Conservation (phyloP, 1,140 invertebrate genomes). For the Eriocheir sinensis region DNA sequence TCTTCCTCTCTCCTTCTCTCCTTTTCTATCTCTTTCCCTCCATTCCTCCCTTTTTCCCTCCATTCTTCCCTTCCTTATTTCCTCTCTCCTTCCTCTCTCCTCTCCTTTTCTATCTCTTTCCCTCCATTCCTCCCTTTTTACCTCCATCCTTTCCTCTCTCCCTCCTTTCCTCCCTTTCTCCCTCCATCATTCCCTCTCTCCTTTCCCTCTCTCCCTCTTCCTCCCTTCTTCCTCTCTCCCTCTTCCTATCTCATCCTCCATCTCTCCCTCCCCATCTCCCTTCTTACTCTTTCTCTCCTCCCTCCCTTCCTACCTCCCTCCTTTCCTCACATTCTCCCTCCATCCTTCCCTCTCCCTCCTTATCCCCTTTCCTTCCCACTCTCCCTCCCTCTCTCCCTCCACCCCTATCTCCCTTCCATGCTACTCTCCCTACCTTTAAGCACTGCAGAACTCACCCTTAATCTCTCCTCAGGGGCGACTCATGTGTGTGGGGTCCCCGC, state of each 20-base stretch:
- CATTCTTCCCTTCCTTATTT: not conserved
- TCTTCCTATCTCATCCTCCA: not conserved
- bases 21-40: too few species aligned
- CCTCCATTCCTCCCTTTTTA: not conserved
- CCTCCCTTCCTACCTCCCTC: too few species aligned
- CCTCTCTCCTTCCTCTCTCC: not conserved
- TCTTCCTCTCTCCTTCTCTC: too few species aligned
- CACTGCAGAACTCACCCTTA: too few species aligned
- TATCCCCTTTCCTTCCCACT: too few species aligned
- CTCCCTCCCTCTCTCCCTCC: too few species aligned
- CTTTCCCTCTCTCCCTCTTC: constrained; percentile 22
- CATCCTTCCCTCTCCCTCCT: too few species aligned
- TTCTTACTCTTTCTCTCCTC: too few species aligned
- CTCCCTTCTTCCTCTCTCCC: constrained; percentile 19
- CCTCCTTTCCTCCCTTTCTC: not conserved
- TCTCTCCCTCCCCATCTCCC: constrained; percentile 6
- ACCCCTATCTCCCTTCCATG: too few species aligned
- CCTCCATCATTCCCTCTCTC: not conserved
- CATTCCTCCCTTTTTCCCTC: too few species aligned
- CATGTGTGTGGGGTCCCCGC: constrained; percentile 69
- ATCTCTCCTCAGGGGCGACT: constrained; percentile 83
- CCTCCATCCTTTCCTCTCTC: not conserved
- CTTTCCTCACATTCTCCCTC: too few species aligned
- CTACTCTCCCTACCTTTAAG: too few species aligned
- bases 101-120: constrained; percentile 7